Evolutionary conservation across 2,888 invertebrate genomes (phyloP), one percentile per base, ranked within the genome.

Genomic region (Heliconius sara): DNA sequence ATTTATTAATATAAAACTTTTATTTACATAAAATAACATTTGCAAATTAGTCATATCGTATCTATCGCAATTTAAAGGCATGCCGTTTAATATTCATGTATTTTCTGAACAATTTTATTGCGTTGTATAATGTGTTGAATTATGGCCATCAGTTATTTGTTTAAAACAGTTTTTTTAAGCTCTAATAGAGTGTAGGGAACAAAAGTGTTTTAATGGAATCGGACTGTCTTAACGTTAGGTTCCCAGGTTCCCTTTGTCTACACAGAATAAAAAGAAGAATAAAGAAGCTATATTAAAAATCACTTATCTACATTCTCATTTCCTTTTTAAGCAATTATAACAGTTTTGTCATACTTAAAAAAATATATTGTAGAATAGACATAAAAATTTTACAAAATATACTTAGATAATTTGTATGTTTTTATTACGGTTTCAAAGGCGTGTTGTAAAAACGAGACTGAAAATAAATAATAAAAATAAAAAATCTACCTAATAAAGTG

Each of bases 1-100:
- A 68, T 68, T 68, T 68, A 68, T 68, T 68, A 13, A 68, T 68
- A n/a, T 43, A 68, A 68, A 68, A 68, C 39, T 16, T 68, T n/a
- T 68, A 68, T 68, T 68, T 43, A 43, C 68, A 68, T 47, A 70
- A 16, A 70, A 70, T 7, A 70, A 27, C 25, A 43, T 70, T 70
- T 43, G 25, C 16, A 70, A 70, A 70, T 70, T 39, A 43, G 16
- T 70, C 25, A 19, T 47, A 70, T 25, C 25, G 27, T 27, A 27
- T 27, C 27, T 27, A 27, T 27, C 22, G 6, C 4, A 43, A 70
- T 47, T 43, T 43, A 47, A 9, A 47, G 70, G 70, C 25, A 25
- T 47, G 16, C 19, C 12, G 43, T 43, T 25, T 19, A 70, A 43
- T 70, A 43, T 70, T 70, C 43, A 43, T 25, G 70, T 25, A 43